Evolutionary conservation across 2,888 invertebrate genomes (phyloP), one percentile per base, ranked within the genome.

Genomic region (Pseudococcus longispinus): DNA sequence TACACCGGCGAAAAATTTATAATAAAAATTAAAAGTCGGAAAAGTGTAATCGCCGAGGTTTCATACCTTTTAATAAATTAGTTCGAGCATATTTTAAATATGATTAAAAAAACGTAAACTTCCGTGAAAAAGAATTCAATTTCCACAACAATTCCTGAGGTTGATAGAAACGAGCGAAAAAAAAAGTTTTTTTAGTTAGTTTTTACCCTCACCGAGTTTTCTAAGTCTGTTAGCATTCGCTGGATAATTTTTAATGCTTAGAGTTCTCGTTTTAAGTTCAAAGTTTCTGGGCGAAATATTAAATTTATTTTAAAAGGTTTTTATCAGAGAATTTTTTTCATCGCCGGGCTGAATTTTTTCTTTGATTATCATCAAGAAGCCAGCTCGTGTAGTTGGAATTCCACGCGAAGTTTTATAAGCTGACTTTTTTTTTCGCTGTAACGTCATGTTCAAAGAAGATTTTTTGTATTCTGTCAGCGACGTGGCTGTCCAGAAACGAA

Each of bases 101-200:
- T 55, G 84, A 37, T 55, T 60, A 65, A 65, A 84, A 84, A 32
- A 51, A 60, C 32, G 37, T 60, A 60, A 84, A 84, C 32, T 23
- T 60, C 26, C 29, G 23, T 60, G 44, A 85, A 70, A 85, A 85
- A 85, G 65, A 85, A 85, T 65, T 85, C 70, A 85, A 85, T 85
- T 85, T 85, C 60, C 65, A 85, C 32, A 84, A 84, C 65, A 85
- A 85, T 85, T 85, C 60, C 65, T 85, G 70, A 37, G 70, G 42
- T 44, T 44, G 70, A 37, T 44, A 74, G 65, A 74, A 83, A 83
- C 32, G 51, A 51, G 23, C n/a, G n/a, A 83, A 23, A 44, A 82
- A 84, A 84, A 85, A 85, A 65, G 65, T 85, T 85, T 80, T 80
- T 80, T 80, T 42, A 70, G 70, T 70, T 70, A 29, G 70, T 70